Evolutionary conservation across 2,113 vertebrate species (phyloP), one percentile per base, ranked within the genome.

Genomic region (Grantiella picta): DNA sequence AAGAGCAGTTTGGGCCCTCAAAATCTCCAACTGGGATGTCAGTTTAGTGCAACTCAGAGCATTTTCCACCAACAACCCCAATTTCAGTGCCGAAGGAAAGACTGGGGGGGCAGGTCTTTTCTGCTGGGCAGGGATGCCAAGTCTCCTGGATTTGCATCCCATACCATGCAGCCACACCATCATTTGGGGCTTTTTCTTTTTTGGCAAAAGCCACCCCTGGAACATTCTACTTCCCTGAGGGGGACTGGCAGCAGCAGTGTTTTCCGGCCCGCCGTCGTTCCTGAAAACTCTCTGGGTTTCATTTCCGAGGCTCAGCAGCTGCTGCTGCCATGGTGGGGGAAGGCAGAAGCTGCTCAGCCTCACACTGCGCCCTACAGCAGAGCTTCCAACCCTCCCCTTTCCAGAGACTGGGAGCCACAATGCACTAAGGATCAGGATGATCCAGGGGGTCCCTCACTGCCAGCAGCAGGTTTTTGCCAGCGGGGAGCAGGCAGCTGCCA

Each of bases 261-360:
- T 84, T 88, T 86, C 53, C 1, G 5, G 14, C 24, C 50, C 0
- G 0, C 20, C 2, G 2, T 29, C 0, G 0, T 21, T 54, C 35
- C 27, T 76, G 49, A 42, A 69, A 84, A 40, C n/a, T 36, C 80
- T 75, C 72, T 71, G 77, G 53, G 84, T 96, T 96, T 93, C 90
- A 61, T 82, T 94, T 93, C 61, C 24, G 2, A 35, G 31, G 19
- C 68, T 21, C 42, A 63, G 82, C 89, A 11, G 85, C 82, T 8
- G 12, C 52, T 4, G 7, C 31, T 44, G 73, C 54, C 2, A 4
- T 28, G 66, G 61, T 5, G 12, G 3, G 7, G 75, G 79, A 73
- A 90, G 90, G 50, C 33, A 8, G 95, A 92, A 92, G 75, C 78
- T 5, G 1, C 11, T 10, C 12, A 7, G 82, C 61, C 89, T 15